Base-by-base conservation (phyloP, 2,797 vertebrate species). In the Helostoma temminkii region DNA sequence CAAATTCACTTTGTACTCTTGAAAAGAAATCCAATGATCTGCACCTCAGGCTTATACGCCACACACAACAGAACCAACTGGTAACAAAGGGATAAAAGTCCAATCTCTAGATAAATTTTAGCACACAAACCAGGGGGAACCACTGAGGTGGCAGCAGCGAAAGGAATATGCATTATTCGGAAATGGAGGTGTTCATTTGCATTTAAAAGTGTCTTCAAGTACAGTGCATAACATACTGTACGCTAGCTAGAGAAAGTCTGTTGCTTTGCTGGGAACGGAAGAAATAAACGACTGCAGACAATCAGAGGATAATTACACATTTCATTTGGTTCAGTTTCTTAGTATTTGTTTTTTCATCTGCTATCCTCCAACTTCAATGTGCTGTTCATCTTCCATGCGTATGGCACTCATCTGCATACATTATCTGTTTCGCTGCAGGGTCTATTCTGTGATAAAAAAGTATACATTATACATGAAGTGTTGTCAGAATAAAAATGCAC, bases 391-490 rank as follows among this genome's bases (percentile, higher is more conserved):
- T 76, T 74, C 76, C 39, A 22, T 48, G 71, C 76, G 74, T 22
- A 36, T 68, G 73, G 77, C 59, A 47, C 57, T 83, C 64, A 82
- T 76, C 50, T 49, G 72, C 82, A 87, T 84, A 55, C 41, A 82
- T 88, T 70, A 82, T 67, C 75, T 43, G 65, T 68, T 83, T 74
- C 36, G 72, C 86, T 78, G 67, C 54, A 37, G 80, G 78, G 68
- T 39, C 47, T 67, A 18, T 76, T 86, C 67, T 64, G 45, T 75
- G 46, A 82, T 78, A 79, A 79, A n/a, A 76, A 55, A 19, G 3
- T 63, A 69, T 91, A 73, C 65, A 87, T 90, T 86, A 88, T 75
- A 90, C 82, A 89, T 86, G 67, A 81, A 74, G 43, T 47, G 34
- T 12, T 76, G 53, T 66, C 78, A 59, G 30, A 74, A 64, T 72